A percentile compares a stretch with the other conserved stretches of the same genome.
Evolutionary conservation across 2,888 invertebrate species (phyloP).

Genomic region (Bibio marci): DNA sequence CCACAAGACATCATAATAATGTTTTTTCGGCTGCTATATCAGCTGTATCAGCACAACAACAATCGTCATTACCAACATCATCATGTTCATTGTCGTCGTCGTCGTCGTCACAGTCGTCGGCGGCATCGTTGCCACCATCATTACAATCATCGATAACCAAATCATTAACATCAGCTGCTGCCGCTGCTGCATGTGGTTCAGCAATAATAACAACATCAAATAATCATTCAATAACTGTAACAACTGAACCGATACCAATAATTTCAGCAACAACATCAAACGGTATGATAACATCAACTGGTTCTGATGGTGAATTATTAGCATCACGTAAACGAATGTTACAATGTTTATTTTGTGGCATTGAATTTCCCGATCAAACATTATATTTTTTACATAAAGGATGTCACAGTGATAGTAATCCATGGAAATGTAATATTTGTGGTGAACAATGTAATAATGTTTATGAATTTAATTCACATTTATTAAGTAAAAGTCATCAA

Average conservation of each 20-base stretch:
- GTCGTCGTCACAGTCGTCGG: too few species aligned
- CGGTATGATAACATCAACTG: conserved; percentile 58
- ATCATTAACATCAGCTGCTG: too few species aligned
- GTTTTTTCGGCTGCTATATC: neutral
- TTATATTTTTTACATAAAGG: conserved; percentile 95
- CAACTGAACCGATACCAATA: conserved; percentile 4
- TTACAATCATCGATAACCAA: neutral
- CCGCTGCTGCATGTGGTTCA: too few species aligned
- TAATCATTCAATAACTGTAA: conserved; percentile 1
- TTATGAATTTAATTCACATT: conserved; percentile 93
- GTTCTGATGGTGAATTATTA: conserved; percentile 36
- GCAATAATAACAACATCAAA: too few species aligned
- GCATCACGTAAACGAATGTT: conserved; percentile 34
- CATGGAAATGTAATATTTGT: conserved; percentile 94
- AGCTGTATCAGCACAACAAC: too few species aligned
- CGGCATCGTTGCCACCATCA: neutral
- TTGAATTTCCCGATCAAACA: conserved; percentile 89
- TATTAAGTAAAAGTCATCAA: conserved; percentile 85
- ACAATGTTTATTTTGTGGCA: conserved; percentile 82
- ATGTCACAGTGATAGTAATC: conserved; percentile 92
- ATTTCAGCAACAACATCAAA: conserved; percentile 30
- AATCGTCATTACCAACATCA: too few species aligned
- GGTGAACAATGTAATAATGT: conserved; percentile 89
- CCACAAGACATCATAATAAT: conserved; percentile 20
- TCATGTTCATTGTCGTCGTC: too few species aligned